A percentile compares a stretch with the other conserved stretches of the same genome.
Conservation (phyloP, 2,888 invertebrate species). For the Cephus sareptanus region DNA sequence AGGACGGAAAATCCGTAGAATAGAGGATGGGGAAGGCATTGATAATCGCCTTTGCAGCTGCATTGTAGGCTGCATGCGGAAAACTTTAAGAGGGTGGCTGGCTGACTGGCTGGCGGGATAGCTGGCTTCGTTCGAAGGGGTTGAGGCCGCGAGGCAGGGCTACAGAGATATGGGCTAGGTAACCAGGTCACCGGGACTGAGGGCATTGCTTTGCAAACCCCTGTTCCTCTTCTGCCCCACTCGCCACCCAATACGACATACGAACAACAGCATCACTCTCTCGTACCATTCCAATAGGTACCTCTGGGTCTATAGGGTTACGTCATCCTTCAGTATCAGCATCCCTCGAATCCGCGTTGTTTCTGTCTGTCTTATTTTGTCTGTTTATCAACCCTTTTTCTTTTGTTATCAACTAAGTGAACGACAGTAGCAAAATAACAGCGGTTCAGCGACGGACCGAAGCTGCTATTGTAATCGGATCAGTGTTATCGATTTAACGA, state of each 20-base stretch:
- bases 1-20: not conserved
- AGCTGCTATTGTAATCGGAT: too few species aligned
- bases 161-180: conserved; percentile 48
- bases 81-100: conserved; percentile 26
- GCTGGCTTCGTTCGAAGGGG: conserved; percentile 10
- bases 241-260: conserved; percentile 37
- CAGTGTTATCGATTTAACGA: too few species aligned
- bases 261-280: conserved; percentile 39
- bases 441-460: too few species aligned
- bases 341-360: conserved; percentile 13
- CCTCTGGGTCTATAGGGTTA: conserved; percentile 37
- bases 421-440: too few species aligned
- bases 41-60: conserved; percentile 34
- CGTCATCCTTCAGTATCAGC: conserved; percentile 22
- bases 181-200: conserved; percentile 56
- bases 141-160: conserved; percentile 19
- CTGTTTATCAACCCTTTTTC: not conserved
- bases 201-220: conserved; percentile 54
- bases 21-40: conserved; percentile 14
- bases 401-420: not conserved
- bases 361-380: conserved; percentile 12
- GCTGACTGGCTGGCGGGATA: conserved; percentile 5
- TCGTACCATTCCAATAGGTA: conserved; percentile 37
- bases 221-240: conserved; percentile 28
- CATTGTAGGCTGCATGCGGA: conserved; percentile 25